Evolutionary conservation across 2,797 vertebrate species (phyloP), one percentile per base, ranked within the genome.

Genomic region (Erpetoichthys calabaricus): DNA sequence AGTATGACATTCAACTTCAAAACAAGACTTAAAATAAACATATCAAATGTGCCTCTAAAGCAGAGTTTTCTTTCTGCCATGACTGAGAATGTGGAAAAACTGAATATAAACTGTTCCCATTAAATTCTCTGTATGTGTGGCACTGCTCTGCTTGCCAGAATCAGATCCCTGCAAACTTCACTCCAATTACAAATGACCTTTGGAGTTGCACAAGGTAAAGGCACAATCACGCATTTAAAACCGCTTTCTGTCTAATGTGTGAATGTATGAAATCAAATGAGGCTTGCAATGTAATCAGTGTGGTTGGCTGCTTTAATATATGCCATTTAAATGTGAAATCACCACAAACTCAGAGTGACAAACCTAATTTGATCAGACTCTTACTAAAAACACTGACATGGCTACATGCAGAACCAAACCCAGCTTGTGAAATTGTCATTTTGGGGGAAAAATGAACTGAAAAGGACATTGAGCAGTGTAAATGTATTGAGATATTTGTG

Each of bases 321-420:
- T 84, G 80, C 75, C 73, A 74, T 82, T 86, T 81, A 73, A 80
- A 78, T 81, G 74, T 82, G 67, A 85, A 83, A 83, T 82, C 76
- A 80, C 73, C 69, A 67, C 67, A 76, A 79, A 73, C 72, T 71
- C 79, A 70, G 68, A 82, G 64, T 67, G 75, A 79, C 56, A 65
- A 79, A 73, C 78, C 68, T 80, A 79, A 83, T 80, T 79, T 78
- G 75, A 81, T 77, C 75, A 72, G 71, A 65, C 76, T 71, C 66
- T 79, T 75, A 75, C 57, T 54, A 59, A 79, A 81, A 79, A 77
- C 66, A 79, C 49, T 68, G 69, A 63, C 78, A 72, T 67, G 70
- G 67, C 66, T 61, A 64, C 56, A 66, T 62, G 72, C 57, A 73
- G 59, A 68, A 56, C 59, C 69, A 67, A 60, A 63, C 67, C 72